Conservation (phyloP, 2,888 invertebrate species). For the Xestobium rufovillosum region DNA sequence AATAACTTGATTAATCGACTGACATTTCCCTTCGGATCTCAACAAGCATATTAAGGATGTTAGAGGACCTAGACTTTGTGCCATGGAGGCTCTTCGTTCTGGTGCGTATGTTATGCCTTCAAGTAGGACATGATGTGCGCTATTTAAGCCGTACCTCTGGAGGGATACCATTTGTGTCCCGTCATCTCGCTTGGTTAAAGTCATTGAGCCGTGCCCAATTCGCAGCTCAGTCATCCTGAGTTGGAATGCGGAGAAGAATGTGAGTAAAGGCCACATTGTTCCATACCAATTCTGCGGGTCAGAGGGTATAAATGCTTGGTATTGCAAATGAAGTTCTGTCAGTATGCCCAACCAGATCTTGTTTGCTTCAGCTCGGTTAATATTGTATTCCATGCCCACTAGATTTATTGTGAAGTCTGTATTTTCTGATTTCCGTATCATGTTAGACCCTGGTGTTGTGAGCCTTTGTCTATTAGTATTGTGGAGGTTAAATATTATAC, state of each 20-base stretch:
- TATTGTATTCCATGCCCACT: too few species aligned
- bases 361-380: too few species aligned
- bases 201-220: neutral
- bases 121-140: constrained; percentile 20
- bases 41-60: constrained; percentile 21
- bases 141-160: constrained; percentile 16
- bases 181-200: neutral
- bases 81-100: constrained; percentile 23
- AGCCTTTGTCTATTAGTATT: too few species aligned
- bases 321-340: too few species aligned
- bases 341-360: too few species aligned
- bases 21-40: constrained; percentile 14
- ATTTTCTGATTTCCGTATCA: too few species aligned
- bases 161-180: neutral
- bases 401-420: too few species aligned
- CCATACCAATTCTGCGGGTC: constrained; percentile 3
- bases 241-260: neutral
- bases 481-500: too few species aligned
- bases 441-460: too few species aligned
- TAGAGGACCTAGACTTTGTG: constrained; percentile 24
- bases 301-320: too few species aligned
- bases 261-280: neutral
- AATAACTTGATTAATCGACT: too few species aligned
- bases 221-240: neutral
- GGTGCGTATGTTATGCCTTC: constrained; percentile 23